Conservation (phyloP, 2,888 invertebrate genomes). For the Nomada lathburiana region DNA sequence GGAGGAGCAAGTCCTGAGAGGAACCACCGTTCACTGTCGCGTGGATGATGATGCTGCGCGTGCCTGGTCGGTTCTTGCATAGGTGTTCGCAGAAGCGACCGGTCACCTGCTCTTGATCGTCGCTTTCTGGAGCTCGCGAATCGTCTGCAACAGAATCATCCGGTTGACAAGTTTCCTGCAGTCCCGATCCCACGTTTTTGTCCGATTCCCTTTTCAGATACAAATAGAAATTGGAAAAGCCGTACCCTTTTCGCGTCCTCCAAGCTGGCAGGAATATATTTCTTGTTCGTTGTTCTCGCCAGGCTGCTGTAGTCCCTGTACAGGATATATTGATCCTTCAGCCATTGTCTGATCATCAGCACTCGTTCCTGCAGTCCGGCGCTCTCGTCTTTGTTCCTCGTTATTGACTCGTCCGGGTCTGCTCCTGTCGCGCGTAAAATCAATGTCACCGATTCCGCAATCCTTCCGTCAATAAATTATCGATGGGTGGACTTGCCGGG, state of each 20-base stretch:
- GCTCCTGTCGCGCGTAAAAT: no score
- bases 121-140: slow-evolving; percentile 54
- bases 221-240: background rate
- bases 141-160: slow-evolving; percentile 53
- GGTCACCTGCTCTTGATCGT: slow-evolving; percentile 58
- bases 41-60: slow-evolving; percentile 1
- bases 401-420: slow-evolving; percentile 30
- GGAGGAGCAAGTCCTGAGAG: background rate
- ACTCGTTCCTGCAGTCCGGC: slow-evolving; percentile 64
- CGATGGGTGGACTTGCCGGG: slow-evolving; percentile 62
- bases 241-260: slow-evolving; percentile 68
- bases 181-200: background rate
- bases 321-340: slow-evolving; percentile 76
- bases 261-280: slow-evolving; percentile 70
- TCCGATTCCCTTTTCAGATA: background rate
- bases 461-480: no score
- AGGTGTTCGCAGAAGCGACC: background rate
- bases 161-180: slow-evolving; percentile 43
- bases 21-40: background rate
- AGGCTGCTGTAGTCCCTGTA: slow-evolving; percentile 75
- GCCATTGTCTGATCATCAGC: slow-evolving; percentile 73
- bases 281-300: slow-evolving; percentile 73
- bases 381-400: slow-evolving; percentile 10
- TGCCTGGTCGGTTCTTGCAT: slow-evolving; percentile 6
- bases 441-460: no score